A percentile compares a stretch with the other conserved stretches of the same genome.
Conservation (phyloP, 1,140 invertebrate genomes). For the Oncopodura yosiiana region DNA sequence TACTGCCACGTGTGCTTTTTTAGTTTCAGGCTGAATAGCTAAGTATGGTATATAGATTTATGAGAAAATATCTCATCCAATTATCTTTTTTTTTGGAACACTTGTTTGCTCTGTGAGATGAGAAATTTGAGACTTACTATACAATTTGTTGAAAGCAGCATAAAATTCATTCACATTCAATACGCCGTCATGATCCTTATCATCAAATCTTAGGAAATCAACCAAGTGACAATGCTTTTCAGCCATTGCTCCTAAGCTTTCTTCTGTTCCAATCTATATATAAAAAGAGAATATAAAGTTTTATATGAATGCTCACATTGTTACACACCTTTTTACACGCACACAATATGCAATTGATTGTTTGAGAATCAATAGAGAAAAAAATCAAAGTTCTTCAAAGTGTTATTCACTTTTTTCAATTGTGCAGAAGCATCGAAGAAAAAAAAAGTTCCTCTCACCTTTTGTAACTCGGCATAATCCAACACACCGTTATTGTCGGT, state of each 20-base stretch:
- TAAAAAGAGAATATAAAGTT: not conserved
- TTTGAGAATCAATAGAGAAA: not conserved
- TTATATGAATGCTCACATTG: not conserved
- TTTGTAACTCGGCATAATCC: slow-evolving; percentile 53
- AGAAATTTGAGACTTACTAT: slow-evolving; percentile 47
- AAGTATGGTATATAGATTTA: too few species aligned
- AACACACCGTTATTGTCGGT: slow-evolving; percentile 60
- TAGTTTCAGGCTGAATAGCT: too few species aligned
- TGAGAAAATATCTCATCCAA: too few species aligned
- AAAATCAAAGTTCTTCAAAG: not conserved
- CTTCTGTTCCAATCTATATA: slow-evolving; percentile 9
- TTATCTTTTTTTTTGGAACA: too few species aligned
- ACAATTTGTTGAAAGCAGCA: slow-evolving; percentile 62
- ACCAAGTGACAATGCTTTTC: slow-evolving; percentile 47
- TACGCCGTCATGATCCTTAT: slow-evolving; percentile 53
- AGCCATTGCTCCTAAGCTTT: slow-evolving; percentile 2
- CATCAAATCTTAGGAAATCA: slow-evolving; percentile 61
- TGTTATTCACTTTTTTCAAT: not conserved
- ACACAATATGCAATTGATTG: not conserved
- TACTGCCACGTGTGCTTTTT: too few species aligned
- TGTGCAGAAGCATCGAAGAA: not conserved
- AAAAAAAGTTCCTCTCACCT: slow-evolving; percentile 41
- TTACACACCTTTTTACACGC: not conserved
- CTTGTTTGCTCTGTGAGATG: too few species aligned
- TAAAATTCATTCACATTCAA: slow-evolving; percentile 63